phyloP scores from a whole-genome alignment of 2,797 vertebrate species.

The Lagothrix lagotricha region DNA sequence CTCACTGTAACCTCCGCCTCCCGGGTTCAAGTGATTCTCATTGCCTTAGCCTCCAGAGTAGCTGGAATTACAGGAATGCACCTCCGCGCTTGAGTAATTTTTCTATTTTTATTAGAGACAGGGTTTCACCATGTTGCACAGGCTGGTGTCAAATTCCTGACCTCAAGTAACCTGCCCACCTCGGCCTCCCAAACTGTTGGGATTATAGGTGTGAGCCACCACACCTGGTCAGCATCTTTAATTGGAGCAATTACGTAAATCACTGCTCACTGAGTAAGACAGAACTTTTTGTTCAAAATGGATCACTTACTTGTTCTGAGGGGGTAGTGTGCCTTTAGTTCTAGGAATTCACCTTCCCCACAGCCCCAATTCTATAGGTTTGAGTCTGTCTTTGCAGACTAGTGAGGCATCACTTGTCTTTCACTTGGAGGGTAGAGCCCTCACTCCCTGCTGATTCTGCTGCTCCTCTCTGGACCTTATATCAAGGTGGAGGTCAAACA shows the following conservation, averaged over 20 bases:
- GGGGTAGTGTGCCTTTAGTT: neutral
- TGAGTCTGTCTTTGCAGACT: neutral
- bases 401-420: neutral
- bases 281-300: constrained; percentile 4
- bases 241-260: neutral
- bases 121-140: neutral
- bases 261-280: neutral
- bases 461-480: neutral
- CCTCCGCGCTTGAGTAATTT: neutral
- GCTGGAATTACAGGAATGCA: neutral
- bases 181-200: neutral
- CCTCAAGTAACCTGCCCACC: neutral
- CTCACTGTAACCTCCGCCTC: neutral
- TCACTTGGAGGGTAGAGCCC: neutral
- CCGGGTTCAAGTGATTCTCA: neutral
- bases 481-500: neutral
- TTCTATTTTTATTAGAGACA: neutral
- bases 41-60: neutral
- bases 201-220: neutral
- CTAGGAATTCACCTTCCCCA: neutral
- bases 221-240: neutral
- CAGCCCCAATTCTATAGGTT: neutral
- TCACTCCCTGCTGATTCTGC: neutral
- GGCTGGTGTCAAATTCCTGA: neutral
- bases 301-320: neutral